Base-by-base conservation (phyloP, 2,113 vertebrate species). In the Neolamprologus caudopunctatus region DNA sequence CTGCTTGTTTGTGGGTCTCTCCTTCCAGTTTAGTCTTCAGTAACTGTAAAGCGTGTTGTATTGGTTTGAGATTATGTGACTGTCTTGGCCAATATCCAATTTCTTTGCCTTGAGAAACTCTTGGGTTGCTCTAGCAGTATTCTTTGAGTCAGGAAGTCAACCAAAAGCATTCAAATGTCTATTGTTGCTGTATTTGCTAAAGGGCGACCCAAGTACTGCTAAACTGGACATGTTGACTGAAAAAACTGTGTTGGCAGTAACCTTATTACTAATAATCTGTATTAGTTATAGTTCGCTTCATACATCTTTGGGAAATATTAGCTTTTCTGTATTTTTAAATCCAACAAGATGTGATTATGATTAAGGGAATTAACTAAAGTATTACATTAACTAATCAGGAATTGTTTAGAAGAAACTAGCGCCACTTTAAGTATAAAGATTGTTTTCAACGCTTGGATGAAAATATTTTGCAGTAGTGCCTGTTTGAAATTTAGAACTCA, bases 141-240 rank as follows among this genome's bases (percentile, higher is more conserved):
- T 35, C 17, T 35, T 66, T 35, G 61, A 66, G 61, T 66, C 61
- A 66, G 31, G 31, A 66, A 66, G 61, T 35, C 55, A 66, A 35
- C 61, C n/a, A 35, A 66, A 66, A 12, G 31, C 31, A 35, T 35
- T 66, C 10, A 66, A 35, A n/a, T 35, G 61, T 35, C 61, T 66
- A 66, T 0, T 66, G 0, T 66, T 35, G 61, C 61, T 66, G 9
- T 35, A 35, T 35, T 66, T 35, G 31, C 9, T 35, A 63, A 63
- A 63, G 58, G 58, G 31, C 4, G 0, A 66, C 61, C 31, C 31
- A 63, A 63, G 31, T 11, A n/a, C 31, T 63, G 31, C 31, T 11
- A 63, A 63, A 63, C 31, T 0, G 58, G 58, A 1, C 0, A 63
- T 63, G 31, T 4, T 63, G 26, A 31, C 57, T 16, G 57, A 31